A percentile compares a stretch with the other conserved stretches of the same genome.
phyloP scores from a whole-genome alignment of 2,888 invertebrate genomes.

The Phorcus lineatus region DNA sequence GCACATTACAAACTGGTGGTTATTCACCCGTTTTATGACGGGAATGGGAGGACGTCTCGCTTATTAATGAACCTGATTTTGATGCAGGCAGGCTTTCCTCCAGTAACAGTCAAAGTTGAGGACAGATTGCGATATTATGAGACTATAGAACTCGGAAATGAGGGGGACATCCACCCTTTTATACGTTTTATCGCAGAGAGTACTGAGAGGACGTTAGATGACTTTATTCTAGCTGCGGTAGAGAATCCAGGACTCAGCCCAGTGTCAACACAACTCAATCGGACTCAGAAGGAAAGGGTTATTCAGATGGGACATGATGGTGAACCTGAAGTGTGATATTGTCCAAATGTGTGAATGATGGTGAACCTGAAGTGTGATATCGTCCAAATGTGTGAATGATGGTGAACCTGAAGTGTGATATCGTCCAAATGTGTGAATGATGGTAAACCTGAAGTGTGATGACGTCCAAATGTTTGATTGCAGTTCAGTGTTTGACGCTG shows the following conservation, averaged over 20 bases:
- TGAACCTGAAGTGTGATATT: background rate
- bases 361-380: background rate
- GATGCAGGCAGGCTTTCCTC: conserved; percentile 94
- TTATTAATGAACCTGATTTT: conserved; percentile 96
- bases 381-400: background rate
- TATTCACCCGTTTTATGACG: conserved; percentile 97
- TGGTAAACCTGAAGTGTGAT: background rate
- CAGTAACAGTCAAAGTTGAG: conserved; percentile 93
- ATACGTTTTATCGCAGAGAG: conserved; percentile 93
- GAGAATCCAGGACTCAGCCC: conserved; percentile 46
- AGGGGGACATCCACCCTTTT: conserved; percentile 96
- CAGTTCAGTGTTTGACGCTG: too few relatives aligned
- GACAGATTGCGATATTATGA: conserved; percentile 85
- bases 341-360: background rate
- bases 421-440: background rate
- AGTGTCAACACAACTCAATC: background rate
- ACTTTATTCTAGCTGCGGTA: conserved; percentile 81
- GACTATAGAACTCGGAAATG: conserved; percentile 91
- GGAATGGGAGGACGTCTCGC: conserved; percentile 96
- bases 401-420: background rate
- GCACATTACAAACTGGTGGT: conserved; percentile 97
- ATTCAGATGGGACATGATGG: background rate
- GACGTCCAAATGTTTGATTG: background rate
- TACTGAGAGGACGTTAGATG: conserved; percentile 90
- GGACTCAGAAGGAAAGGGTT: background rate